Base-by-base conservation (phyloP, 2,888 invertebrate genomes). In the Lithophane semibrunnea region DNA sequence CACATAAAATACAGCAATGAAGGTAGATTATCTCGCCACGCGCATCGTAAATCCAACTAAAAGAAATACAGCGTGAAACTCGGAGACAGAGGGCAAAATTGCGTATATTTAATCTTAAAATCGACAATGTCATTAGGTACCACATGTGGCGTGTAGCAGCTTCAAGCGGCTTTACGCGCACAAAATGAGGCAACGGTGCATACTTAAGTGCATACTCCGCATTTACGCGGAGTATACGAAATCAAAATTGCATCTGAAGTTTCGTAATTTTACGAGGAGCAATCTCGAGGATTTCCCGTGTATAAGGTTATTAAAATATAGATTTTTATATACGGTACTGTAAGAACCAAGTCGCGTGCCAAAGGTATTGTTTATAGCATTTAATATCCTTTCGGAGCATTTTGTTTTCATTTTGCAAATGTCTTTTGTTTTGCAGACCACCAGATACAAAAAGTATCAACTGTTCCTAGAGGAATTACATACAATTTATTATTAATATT, bases 201-300 rank as follows among this genome's bases (percentile, higher is more conserved):
- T 76, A 81, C 82, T 70, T 85, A 70, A 81, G 58, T 60, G 66
- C 69, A 73, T 64, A 29, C 61, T 66, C 47, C 54, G n/a, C 63
- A 70, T 76, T 69, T 58, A 56, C 52, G 76, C 37, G 63, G 42
- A 60, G 76, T 72, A 44, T 24, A 49, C 52, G 63, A 73, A 70
- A 77, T 83, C 68, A 73, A 82, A 82, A 77, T 73, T 60, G 73
- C 60, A 67, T 60, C 8, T 61, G 21, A 82, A 73, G 49, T 81
- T 73, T 69, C 12, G 56, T 70, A 61, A 70, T 77, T 65, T 65
- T 61, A 56, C 21, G 16, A 67, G 18, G 21, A 73, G 58, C 16
- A 64, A 70, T 73, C 42, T 63, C 1, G 21, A 54, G 56, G 49
- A 12, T 54, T n/a, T 58, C 29, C 10, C 16, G 42, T 67, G 37